phyloP scores from a whole-genome alignment of 2,888 invertebrate genomes.

The Ectemnius cavifrons region DNA sequence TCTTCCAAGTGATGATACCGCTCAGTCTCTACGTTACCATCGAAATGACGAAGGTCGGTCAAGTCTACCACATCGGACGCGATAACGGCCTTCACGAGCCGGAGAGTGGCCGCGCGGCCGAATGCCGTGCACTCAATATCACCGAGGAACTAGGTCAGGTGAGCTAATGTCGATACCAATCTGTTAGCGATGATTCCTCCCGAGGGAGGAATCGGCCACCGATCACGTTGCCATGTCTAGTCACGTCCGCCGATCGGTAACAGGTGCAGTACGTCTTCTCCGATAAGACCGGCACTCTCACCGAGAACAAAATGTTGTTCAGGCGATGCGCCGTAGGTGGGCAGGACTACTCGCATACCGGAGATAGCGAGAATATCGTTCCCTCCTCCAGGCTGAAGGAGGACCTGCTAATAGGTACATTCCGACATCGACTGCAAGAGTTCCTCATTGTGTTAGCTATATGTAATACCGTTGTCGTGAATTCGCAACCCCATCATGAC shows the following conservation, averaged over 20 bases:
- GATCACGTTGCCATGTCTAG: not conserved
- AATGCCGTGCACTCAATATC: constrained; percentile 97
- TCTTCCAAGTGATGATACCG: constrained; percentile 98
- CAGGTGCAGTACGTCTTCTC: constrained; percentile 94
- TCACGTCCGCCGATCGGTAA: constrained; percentile 8
- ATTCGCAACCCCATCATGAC: constrained; percentile 88
- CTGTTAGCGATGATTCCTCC: constrained; percentile 19
- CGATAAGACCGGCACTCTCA: constrained; percentile 98
- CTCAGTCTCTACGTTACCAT: constrained; percentile 97
- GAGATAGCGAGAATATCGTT: constrained; percentile 83
- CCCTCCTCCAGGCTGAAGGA: constrained; percentile 79
- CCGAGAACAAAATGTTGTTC: constrained; percentile 99
- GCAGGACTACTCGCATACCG: constrained; percentile 91
- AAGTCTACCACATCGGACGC: constrained; percentile 96
- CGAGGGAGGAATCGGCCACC: constrained; percentile 2
- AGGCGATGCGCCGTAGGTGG: constrained; percentile 93
- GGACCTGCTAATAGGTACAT: constrained; percentile 81
- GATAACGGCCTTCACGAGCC: constrained; percentile 93
- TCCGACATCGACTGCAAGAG: constrained; percentile 86
- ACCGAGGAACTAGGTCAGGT: constrained; percentile 98
- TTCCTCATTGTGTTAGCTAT: constrained; percentile 94
- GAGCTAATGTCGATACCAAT: constrained; percentile 49
- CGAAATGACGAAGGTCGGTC: constrained; percentile 96
- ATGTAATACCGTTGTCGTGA: constrained; percentile 98
- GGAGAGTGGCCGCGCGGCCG: constrained; percentile 88